These are phyloP conservation scores for Macropus fuliginosus DNA, from an alignment of 2,797 vertebrate genomes.

Conservation along the genomic window DNA sequence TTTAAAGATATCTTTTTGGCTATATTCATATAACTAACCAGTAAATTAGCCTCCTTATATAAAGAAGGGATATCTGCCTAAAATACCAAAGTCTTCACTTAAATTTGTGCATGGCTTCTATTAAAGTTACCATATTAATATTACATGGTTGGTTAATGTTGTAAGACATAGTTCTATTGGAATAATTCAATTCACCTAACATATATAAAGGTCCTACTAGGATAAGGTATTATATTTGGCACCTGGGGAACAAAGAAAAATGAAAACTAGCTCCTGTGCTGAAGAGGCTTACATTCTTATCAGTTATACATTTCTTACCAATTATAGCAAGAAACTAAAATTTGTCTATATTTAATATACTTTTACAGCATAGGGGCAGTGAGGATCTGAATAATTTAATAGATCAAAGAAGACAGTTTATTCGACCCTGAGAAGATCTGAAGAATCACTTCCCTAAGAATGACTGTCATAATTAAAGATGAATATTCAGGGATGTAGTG, in stretches of 20 bases:
- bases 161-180: neutral
- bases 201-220: neutral
- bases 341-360: slow-evolving; percentile 30
- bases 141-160: slow-evolving; percentile 37
- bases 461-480: neutral
- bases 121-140: slow-evolving; percentile 21
- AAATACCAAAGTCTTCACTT: slow-evolving; percentile 24
- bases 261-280: neutral
- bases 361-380: slow-evolving; percentile 1
- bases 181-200: neutral
- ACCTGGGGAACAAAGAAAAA: neutral
- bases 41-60: neutral
- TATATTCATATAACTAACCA: neutral
- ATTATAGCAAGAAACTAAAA: slow-evolving; percentile 22
- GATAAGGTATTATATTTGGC: neutral
- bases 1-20: slow-evolving; percentile 43
- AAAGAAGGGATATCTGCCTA: slow-evolving; percentile 23
- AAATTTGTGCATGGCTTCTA: slow-evolving; percentile 6
- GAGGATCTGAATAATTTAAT: slow-evolving; percentile 10
- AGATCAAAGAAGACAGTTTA: neutral
- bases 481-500: neutral
- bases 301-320: neutral
- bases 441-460: neutral
- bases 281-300: neutral
- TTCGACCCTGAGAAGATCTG: neutral